Conservation (phyloP, 2,113 vertebrate species). For the Eretmodus cyanostictus region DNA sequence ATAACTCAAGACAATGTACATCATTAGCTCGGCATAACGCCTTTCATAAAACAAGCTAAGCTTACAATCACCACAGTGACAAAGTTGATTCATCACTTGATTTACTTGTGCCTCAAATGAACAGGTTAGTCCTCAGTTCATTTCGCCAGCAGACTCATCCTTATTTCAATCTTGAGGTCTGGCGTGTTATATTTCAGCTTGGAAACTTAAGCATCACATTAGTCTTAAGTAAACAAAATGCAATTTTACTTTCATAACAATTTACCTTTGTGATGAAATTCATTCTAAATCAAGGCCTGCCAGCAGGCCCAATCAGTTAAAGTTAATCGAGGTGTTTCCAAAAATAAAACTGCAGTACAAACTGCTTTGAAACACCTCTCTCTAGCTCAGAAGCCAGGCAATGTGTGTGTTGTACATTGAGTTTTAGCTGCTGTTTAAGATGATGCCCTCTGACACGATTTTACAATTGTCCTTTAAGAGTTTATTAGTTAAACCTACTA, state of each 20-base stretch:
- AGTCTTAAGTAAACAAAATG: not conserved
- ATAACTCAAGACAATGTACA: not conserved
- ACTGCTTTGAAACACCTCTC: not conserved
- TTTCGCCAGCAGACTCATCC: not conserved
- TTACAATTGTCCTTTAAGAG: not conserved
- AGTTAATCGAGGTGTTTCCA: not conserved
- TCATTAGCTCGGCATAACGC: not conserved
- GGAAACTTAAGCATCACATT: not conserved
- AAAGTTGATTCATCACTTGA: not conserved
- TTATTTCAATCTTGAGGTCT: not conserved
- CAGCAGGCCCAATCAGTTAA: not conserved
- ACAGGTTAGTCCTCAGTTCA: not conserved
- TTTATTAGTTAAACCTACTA: not conserved
- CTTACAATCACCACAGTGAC: not conserved
- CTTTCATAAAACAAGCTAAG: not conserved
- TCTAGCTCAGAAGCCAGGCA: not conserved
- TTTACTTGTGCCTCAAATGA: not conserved
- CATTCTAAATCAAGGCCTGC: not conserved
- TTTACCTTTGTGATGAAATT: not conserved
- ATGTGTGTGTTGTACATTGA: not conserved
- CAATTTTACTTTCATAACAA: not conserved
- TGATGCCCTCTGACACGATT: not conserved
- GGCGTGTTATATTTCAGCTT: not conserved
- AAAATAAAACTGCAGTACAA: slow-evolving; percentile 12
- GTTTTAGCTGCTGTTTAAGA: not conserved